Evolutionary conservation across 2,113 vertebrate genomes (phyloP).

Genomic region (Romanogobio albipinnatus): DNA sequence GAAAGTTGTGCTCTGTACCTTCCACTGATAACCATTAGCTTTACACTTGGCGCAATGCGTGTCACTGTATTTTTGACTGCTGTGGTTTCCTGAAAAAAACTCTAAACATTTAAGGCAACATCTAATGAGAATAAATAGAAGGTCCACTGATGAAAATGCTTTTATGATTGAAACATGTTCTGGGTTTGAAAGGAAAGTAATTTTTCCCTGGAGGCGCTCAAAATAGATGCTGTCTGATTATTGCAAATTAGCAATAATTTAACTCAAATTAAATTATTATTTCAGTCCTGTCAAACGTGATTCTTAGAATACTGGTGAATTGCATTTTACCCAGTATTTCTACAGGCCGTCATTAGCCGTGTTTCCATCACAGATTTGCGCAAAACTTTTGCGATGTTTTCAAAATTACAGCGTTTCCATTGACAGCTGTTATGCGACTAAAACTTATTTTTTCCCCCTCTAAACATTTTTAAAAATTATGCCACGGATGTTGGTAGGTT

Average conservation of each 20-base stretch:
- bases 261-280: too few relatives aligned
- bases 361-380: too few relatives aligned
- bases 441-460: too few relatives aligned
- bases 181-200: conserved; percentile 19
- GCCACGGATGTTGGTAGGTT: too few relatives aligned
- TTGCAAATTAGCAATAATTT: conserved; percentile 40
- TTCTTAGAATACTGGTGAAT: neutral
- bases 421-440: too few relatives aligned
- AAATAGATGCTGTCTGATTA: conserved; percentile 36
- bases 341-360: neutral
- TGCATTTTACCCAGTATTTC: conserved; percentile 13
- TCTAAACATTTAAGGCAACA: neutral
- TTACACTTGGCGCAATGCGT: neutral
- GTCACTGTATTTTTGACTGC: neutral
- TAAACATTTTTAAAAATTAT: too few relatives aligned
- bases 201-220: conserved; percentile 8
- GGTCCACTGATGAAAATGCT: conserved; percentile 18
- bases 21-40: neutral
- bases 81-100: neutral
- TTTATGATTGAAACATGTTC: conserved; percentile 13
- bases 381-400: too few relatives aligned
- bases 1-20: neutral
- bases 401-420: too few relatives aligned
- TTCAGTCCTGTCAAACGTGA: neutral
- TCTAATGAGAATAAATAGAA: conserved; percentile 3